Evolutionary conservation across 2,113 vertebrate species (phyloP), one percentile per base, ranked within the genome.

Genomic region (Equus przewalskii): DNA sequence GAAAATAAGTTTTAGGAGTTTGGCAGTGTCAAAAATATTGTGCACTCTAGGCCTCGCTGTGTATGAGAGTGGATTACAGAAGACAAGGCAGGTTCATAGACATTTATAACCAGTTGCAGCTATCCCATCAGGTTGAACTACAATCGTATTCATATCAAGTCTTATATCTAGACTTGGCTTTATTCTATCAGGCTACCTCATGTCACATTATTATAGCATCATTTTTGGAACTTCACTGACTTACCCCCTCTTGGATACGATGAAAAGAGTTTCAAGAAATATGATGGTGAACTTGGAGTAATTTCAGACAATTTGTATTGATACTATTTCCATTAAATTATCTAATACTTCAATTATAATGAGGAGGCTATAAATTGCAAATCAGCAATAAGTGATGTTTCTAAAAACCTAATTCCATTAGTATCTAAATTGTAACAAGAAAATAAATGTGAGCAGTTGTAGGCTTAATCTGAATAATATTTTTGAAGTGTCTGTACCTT

Each of bases 401-500:
- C 10, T 62, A 73, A 81, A 86, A 92, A 89, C 36, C 28, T 5
- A 75, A 72, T 76, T 91, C 41, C 13, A 65, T 70, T 84, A 30
- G 65, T 82, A 46, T 8, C 56, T 81, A 91, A 64, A 56, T 51
- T 56, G 21, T 16, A 67, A 67, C 65, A 79, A 46, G n/a, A 26
- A 69, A 67, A 92, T 51, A 83, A 93, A 79, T 12, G 8, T 1
- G 14, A 89, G 49, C 3, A 30, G 62, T 75, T 41, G 13, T 58
- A 85, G 65, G 26, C 11, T 69, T 46, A 13, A 49, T 33, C 19
- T 60, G 28, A 70, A 13, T 22, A 75, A 36, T 19, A 67, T 64
- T 94, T 95, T 90, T 14, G 11, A 78, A 70, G 56, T 91, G 65
- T 96, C 94, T 85, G 51, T 99, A 99, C 99, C 99, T 99, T 99